These are phyloP conservation scores for Petaurus breviceps DNA, from an alignment of 2,113 vertebrate genomes.

Conservation along the genomic window DNA sequence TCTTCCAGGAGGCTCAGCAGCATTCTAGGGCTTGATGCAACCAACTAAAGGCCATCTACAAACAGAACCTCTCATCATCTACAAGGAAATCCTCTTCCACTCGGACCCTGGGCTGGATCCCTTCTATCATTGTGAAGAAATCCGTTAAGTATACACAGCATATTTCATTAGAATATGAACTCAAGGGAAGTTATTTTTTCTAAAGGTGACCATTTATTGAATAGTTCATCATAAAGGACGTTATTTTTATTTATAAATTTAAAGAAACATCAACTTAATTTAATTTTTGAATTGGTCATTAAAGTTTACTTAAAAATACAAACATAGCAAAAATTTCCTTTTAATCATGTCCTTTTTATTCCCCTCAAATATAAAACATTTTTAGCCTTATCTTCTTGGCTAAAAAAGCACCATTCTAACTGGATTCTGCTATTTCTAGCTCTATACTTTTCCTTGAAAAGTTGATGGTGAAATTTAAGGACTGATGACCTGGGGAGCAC, in stretches of 20 bases:
- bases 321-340: neutral
- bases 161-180: neutral
- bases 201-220: neutral
- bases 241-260: neutral
- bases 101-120: neutral
- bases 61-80: neutral
- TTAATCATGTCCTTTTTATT: neutral
- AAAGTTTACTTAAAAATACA: neutral
- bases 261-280: neutral
- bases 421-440: neutral
- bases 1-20: neutral
- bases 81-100: neutral
- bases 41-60: neutral
- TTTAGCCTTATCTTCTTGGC: neutral
- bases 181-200: neutral
- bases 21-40: neutral
- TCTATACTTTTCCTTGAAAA: neutral
- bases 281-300: neutral
- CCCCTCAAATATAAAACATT: neutral
- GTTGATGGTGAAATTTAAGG: no score
- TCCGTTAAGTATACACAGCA: neutral
- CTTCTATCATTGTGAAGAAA: neutral
- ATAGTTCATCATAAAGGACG: neutral
- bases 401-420: no score
- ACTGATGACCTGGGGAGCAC: neutral